A percentile compares a stretch with the other conserved stretches of the same genome.
phyloP scores from a whole-genome alignment of 1,140 invertebrate species.

The Acromyrmex echinatior region DNA sequence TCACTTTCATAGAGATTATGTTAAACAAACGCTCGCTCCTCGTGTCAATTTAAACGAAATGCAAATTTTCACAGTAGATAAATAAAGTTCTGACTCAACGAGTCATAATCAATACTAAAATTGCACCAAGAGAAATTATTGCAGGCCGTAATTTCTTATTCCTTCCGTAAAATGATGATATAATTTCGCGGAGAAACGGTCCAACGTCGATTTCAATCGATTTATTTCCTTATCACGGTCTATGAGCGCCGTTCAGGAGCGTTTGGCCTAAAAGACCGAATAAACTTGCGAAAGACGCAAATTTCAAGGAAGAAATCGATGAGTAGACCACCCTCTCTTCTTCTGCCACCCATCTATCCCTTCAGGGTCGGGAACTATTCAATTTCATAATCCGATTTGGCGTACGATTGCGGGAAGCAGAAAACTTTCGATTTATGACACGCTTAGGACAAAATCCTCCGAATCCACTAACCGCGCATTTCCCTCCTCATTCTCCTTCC shows the following conservation, averaged over 20 bases:
- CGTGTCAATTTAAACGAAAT: constrained; percentile 34
- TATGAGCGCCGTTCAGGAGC: background rate
- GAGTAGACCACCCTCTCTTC: background rate
- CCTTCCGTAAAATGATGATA: constrained; percentile 3
- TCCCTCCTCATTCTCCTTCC: constrained; percentile 4
- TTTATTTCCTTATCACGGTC: constrained; percentile 21
- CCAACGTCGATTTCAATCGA: background rate
- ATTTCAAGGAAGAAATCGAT: constrained; percentile 34
- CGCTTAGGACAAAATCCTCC: constrained; percentile 72
- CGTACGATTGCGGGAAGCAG: constrained; percentile 73
- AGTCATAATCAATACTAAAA: background rate
- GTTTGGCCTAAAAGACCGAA: constrained; percentile 19
- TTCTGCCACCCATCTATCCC: background rate
- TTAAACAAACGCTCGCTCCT: constrained; percentile 17
- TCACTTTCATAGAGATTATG: constrained; percentile 10
- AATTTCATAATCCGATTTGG: constrained; percentile 80
- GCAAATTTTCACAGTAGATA: constrained; percentile 19
- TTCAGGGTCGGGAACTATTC: constrained; percentile 70
- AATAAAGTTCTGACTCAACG: constrained; percentile 30
- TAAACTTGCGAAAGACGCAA: constrained; percentile 9
- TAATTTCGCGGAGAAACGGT: background rate
- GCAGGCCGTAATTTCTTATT: background rate
- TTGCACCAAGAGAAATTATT: background rate
- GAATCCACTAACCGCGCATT: constrained; percentile 46
- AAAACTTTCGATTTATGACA: constrained; percentile 78